phyloP scores from a whole-genome alignment of 1,140 invertebrate species.

The Eriosoma lanigerum region DNA sequence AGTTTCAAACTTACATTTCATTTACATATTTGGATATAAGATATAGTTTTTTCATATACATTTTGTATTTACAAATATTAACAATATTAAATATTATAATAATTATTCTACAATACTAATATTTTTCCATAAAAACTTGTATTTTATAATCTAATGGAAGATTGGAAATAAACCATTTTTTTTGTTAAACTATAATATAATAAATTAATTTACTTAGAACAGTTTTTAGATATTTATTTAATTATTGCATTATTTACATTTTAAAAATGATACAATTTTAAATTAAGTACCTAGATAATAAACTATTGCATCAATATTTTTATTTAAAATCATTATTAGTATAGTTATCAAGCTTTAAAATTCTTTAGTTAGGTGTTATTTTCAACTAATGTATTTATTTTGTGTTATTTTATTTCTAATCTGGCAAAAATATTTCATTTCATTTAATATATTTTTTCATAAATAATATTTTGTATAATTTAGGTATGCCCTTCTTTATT shows the following conservation, averaged over 20 bases:
- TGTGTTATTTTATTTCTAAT: constrained; percentile 1
- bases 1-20: too few species aligned
- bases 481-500: too few species aligned
- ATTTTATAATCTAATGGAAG: not conserved
- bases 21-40: too few species aligned
- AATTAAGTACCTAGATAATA: constrained; percentile 23
- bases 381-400: constrained; percentile 8
- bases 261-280: not conserved
- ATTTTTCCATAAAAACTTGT: too few species aligned
- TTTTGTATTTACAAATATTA: too few species aligned
- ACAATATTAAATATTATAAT: too few species aligned
- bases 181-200: too few species aligned
- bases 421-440: not conserved
- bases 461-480: not conserved
- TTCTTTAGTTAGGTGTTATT: constrained; percentile 23
- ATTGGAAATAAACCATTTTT: not conserved
- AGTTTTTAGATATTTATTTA: too few species aligned
- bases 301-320: constrained; percentile 24
- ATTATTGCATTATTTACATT: not conserved
- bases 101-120: too few species aligned
- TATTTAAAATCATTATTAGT: constrained; percentile 11
- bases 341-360: constrained; percentile 22
- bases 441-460: not conserved
- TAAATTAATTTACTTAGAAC: too few species aligned
- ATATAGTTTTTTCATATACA: too few species aligned